These are phyloP conservation scores for Percopsis transmontana DNA, from an alignment of 2,113 vertebrate species.

Conservation along the genomic window DNA sequence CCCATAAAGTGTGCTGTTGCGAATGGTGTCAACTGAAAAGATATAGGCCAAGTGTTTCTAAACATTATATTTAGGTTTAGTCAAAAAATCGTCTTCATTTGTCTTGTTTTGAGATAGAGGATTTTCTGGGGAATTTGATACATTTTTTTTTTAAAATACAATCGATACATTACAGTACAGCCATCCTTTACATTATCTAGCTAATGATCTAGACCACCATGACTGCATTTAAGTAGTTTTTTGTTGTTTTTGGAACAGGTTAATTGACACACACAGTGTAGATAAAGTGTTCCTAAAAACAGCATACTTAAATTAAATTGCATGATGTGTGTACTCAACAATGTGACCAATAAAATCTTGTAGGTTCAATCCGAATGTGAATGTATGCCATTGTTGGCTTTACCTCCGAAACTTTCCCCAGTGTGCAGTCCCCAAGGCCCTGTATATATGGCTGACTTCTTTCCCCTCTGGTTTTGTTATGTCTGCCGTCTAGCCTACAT, in stretches of 20 bases:
- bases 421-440: slow-evolving; percentile 40
- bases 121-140: slow-evolving; percentile 4
- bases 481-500: slow-evolving; percentile 51
- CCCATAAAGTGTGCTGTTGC: too few species aligned
- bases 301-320: not conserved
- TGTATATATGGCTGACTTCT: slow-evolving; percentile 45
- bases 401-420: not conserved
- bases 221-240: too few species aligned
- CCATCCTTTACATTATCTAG: too few species aligned
- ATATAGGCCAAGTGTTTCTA: too few species aligned
- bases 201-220: too few species aligned
- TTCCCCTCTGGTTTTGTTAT: slow-evolving; percentile 64
- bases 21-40: too few species aligned
- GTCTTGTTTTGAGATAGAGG: not conserved
- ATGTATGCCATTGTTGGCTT: slow-evolving; percentile 54
- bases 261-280: too few species aligned
- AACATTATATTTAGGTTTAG: too few species aligned
- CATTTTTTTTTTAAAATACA: slow-evolving; percentile 15
- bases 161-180: too few species aligned
- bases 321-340: slow-evolving; percentile 18
- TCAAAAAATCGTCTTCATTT: not conserved
- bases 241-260: too few species aligned
- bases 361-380: slow-evolving; percentile 47
- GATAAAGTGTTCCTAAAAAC: not conserved
- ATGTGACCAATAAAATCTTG: slow-evolving; percentile 38